A percentile compares a stretch with the other conserved stretches of the same genome.
phyloP scores from a whole-genome alignment of 2,797 vertebrate genomes.

The Ctenosaura bakeri region DNA sequence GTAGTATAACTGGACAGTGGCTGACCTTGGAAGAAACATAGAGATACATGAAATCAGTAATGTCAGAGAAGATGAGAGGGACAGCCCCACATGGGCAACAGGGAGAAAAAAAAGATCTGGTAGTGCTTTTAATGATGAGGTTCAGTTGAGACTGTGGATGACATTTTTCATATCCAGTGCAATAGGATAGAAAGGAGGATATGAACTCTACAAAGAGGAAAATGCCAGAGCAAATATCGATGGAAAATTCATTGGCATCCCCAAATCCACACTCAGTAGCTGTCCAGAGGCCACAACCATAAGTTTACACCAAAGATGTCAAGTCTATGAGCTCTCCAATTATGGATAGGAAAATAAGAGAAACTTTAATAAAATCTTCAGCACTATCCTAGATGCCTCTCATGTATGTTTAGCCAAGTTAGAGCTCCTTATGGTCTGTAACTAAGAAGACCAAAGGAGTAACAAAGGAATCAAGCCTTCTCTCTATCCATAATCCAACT shows the following conservation, averaged over 20 bases:
- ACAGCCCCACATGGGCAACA: slow-evolving; percentile 38
- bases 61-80: slow-evolving; percentile 36
- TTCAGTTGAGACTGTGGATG: slow-evolving; percentile 49
- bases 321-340: neutral
- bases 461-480: neutral
- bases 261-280: neutral
- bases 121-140: slow-evolving; percentile 60
- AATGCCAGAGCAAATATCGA: neutral
- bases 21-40: slow-evolving; percentile 49
- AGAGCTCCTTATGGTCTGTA: neutral
- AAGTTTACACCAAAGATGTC: neutral
- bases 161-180: slow-evolving; percentile 51
- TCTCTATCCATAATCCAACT: neutral
- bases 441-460: neutral
- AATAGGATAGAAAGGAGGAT: slow-evolving; percentile 26
- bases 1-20: slow-evolving; percentile 39
- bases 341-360: neutral
- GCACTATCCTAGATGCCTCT: too few species aligned
- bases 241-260: neutral
- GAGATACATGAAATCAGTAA: slow-evolving; percentile 61
- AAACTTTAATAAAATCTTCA: neutral
- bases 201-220: slow-evolving; percentile 18
- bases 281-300: neutral
- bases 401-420: neutral
- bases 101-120: slow-evolving; percentile 60